Base-by-base conservation (phyloP, 2,888 invertebrate genomes). In the Sesamia inferens region DNA sequence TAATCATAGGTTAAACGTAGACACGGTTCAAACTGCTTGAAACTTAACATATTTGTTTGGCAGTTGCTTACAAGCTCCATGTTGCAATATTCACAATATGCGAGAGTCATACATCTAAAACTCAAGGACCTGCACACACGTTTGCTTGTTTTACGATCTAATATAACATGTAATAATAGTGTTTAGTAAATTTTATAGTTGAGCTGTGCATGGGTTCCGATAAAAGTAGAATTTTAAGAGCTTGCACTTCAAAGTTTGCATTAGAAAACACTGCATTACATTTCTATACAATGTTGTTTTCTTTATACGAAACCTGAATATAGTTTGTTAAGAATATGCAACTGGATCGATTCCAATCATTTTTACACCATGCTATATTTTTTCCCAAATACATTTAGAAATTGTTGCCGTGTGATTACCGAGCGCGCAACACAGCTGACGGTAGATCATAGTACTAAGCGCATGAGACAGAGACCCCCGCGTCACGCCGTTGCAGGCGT, bases 31-130 rank as follows among this genome's bases (percentile, higher is more conserved):
- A 63, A 59, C 31, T 51, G 55, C 1, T 74, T 74, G 0, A 66
- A 79, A 66, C 76, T 68, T 22, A 70, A 81, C 72, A 66, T 72
- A 69, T 73, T 80, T 64, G 70, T 71, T 76, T 57, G 68, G 82
- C 72, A 79, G 64, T 74, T 68, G 58, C 65, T 80, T 80, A 74
- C 69, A 73, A 77, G 55, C 66, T 78, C 61, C 66, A 57, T 71
- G 66, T 67, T 71, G 61, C 75, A 77, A 77, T 78, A 75, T 78
- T 81, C 74, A 76, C 77, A 78, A 74, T 78, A 82, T 79, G 77
- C 61, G 74, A 73, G 63, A 47, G 47, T 65, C 79, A 70, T 85
- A 68, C 73, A 47, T 79, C 64, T 83, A 62, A 74, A 76, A 82
- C 74, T 74, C 73, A 48, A 51, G 75, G 75, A 58, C 31, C n/a